Conservation (phyloP, 2,888 invertebrate species). For the Camponotus fellah region DNA sequence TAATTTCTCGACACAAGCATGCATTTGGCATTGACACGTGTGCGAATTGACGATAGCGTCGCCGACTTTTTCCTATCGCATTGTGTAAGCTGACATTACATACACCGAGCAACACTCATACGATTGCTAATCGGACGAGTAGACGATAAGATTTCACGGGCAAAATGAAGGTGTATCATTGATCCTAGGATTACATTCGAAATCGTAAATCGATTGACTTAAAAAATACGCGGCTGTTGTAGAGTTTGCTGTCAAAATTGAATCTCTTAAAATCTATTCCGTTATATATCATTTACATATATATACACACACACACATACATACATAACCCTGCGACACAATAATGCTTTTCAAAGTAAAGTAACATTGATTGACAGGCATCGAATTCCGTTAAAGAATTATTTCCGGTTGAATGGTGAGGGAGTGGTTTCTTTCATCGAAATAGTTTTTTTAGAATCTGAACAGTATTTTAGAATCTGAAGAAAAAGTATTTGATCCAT, state of each 20-base stretch:
- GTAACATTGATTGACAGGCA: background rate
- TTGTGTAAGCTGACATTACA: constrained; percentile 69
- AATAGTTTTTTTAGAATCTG: too few species aligned
- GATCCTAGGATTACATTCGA: background rate
- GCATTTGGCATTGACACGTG: constrained; percentile 76
- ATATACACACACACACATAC: too few species aligned
- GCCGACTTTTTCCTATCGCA: constrained; percentile 69
- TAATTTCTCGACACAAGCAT: constrained; percentile 68
- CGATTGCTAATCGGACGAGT: constrained; percentile 64
- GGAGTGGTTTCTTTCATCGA: too few species aligned
- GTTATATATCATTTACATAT: background rate
- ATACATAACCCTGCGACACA: background rate
- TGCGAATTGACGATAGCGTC: constrained; percentile 63
- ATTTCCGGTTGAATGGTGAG: too few species aligned
- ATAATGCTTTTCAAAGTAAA: background rate
- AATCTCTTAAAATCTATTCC: background rate
- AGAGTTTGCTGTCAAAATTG: background rate
- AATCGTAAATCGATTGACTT: background rate
- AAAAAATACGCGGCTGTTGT: background rate
- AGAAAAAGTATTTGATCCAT: too few species aligned
- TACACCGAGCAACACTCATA: constrained; percentile 57
- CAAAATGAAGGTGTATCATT: background rate
- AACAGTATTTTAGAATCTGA: too few species aligned
- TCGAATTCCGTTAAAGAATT: background rate
- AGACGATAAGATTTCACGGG: constrained; percentile 70